phyloP scores from a whole-genome alignment of 2,113 vertebrate species.

The Phylloscopus trochilus region DNA sequence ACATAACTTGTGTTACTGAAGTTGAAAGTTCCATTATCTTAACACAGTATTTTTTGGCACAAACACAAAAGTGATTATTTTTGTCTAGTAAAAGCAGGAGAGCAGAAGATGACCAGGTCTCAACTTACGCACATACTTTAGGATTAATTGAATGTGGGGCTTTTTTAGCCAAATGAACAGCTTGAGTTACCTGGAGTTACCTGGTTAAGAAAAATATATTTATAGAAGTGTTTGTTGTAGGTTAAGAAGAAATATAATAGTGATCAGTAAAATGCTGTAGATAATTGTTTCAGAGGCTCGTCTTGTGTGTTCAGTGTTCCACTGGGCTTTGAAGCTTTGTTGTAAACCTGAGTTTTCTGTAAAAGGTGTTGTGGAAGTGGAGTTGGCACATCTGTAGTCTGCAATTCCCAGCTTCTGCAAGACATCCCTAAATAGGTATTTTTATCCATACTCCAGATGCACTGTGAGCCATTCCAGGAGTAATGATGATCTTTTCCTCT shows the following conservation, averaged over 20 bases:
- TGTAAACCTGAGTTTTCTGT: not conserved
- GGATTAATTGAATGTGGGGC: not conserved
- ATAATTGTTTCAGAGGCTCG: not conserved
- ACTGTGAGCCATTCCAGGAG: not conserved
- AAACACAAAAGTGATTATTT: not conserved
- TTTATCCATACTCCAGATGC: not conserved
- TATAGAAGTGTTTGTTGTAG: not conserved
- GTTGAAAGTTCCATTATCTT: not conserved
- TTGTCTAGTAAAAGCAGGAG: not conserved
- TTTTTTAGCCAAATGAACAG: not conserved
- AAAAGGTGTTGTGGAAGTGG: not conserved
- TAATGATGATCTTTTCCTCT: not conserved
- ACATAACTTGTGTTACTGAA: not conserved
- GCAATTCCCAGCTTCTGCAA: not conserved
- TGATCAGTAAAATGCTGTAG: not conserved
- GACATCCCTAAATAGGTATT: accelerated
- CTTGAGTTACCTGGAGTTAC: not conserved
- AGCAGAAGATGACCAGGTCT: not conserved
- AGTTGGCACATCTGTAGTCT: not conserved
- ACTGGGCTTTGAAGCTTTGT: not conserved
- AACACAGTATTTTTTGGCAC: not conserved
- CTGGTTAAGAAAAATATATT: not conserved
- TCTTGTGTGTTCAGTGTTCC: not conserved
- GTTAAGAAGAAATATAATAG: not conserved
- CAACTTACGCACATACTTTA: accelerated